These are phyloP conservation scores for Dipodomys merriami DNA, from an alignment of 2,113 vertebrate genomes.

Conservation along the genomic window DNA sequence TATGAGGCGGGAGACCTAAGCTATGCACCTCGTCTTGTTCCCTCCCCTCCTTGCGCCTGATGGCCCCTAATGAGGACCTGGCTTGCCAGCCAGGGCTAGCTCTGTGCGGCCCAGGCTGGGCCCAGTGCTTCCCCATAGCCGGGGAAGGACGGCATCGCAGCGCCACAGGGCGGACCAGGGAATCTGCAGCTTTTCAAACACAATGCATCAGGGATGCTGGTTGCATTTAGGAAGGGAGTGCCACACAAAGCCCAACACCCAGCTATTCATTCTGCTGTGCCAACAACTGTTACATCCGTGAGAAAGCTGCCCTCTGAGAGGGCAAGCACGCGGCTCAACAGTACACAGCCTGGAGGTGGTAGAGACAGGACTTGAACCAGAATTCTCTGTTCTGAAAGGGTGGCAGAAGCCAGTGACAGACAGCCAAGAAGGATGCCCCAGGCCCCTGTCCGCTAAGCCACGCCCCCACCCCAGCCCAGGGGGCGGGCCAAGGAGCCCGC, in stretches of 20 bases:
- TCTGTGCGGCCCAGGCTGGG: too few species aligned
- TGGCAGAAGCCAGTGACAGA: not conserved
- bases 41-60: not conserved
- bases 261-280: not conserved
- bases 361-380: not conserved
- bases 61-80: not conserved
- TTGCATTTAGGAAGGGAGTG: not conserved
- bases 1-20: not conserved
- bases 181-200: not conserved
- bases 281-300: not conserved
- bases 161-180: not conserved
- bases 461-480: too few species aligned
- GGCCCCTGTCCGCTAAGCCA: too few species aligned
- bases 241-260: not conserved
- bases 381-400: not conserved
- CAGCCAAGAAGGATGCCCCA: not conserved
- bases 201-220: accelerated
- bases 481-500: accelerated
- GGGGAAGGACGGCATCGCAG: not conserved
- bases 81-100: not conserved
- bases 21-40: too few species aligned
- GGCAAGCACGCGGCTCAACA: not conserved
- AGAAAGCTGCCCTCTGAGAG: not conserved
- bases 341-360: not conserved
- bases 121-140: not conserved